Evolutionary conservation across 2,797 vertebrate species (phyloP).

Genomic region (Cirrhinus molitorella): DNA sequence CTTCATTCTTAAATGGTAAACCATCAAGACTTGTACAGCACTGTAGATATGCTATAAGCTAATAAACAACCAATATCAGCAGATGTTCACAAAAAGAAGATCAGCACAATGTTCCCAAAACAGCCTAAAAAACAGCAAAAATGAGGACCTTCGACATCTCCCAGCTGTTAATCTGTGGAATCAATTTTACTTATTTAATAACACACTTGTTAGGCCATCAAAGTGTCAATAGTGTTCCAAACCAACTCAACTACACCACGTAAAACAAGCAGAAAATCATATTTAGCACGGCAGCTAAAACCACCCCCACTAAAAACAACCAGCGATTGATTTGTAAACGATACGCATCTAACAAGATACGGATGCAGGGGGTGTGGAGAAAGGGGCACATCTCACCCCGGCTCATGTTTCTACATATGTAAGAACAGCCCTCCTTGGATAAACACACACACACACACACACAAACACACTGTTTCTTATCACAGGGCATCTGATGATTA

Average conservation of each 20-base stretch:
- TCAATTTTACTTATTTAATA: conserved; percentile 37
- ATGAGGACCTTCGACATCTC: background rate
- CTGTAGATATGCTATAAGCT: background rate
- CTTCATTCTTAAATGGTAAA: background rate
- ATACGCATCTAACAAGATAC: conserved; percentile 79
- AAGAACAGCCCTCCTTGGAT: conserved; percentile 65
- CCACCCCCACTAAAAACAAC: conserved; percentile 52
- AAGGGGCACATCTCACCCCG: conserved; percentile 61
- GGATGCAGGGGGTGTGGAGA: conserved; percentile 67
- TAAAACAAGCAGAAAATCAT: conserved; percentile 77
- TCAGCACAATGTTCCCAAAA: background rate
- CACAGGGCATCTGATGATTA: conserved; percentile 35
- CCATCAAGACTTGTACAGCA: background rate
- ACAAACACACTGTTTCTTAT: conserved; percentile 28
- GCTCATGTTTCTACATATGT: conserved; percentile 74
- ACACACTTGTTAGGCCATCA: conserved; percentile 39
- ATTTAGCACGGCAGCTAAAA: conserved; percentile 68
- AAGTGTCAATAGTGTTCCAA: conserved; percentile 21
- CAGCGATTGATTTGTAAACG: conserved; percentile 83
- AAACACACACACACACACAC: conserved; percentile 36
- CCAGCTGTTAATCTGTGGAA: conserved; percentile 43
- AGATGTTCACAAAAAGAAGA: no score
- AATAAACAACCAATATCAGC: background rate
- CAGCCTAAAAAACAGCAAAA: background rate
- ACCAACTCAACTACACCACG: conserved; percentile 63